Evolutionary conservation across 2,113 vertebrate species (phyloP).

Genomic region (Carassius carassius): DNA sequence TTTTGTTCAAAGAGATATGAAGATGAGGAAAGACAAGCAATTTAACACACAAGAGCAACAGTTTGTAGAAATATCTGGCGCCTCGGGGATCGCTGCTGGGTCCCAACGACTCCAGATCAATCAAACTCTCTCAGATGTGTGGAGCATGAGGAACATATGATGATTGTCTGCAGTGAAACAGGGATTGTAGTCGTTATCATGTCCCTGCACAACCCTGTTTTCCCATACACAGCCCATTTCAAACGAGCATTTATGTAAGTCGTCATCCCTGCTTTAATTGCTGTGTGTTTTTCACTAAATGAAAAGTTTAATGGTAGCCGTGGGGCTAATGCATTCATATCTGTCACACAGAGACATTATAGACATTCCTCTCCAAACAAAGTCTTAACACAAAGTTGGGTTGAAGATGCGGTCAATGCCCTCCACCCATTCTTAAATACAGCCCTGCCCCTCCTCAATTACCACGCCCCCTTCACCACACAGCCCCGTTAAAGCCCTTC

Average conservation of each 20-base stretch:
- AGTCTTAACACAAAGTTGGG: slow-evolving; percentile 57
- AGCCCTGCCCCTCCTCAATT: not conserved
- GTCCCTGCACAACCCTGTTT: slow-evolving; percentile 52
- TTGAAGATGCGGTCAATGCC: slow-evolving; percentile 73
- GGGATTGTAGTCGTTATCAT: slow-evolving; percentile 17
- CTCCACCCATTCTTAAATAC: not conserved
- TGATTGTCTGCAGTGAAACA: not conserved
- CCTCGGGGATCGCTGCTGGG: not conserved
- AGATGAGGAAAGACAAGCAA: too few relatives aligned
- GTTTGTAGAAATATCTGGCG: too few relatives aligned
- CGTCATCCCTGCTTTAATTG: slow-evolving; percentile 59
- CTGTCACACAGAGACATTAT: slow-evolving; percentile 63
- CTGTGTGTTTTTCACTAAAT: slow-evolving; percentile 59
- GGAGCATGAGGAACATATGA: not conserved
- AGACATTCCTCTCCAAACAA: slow-evolving; percentile 50
- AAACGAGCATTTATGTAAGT: slow-evolving; percentile 63
- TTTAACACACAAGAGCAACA: not conserved
- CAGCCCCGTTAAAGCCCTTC: not conserved
- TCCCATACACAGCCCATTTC: slow-evolving; percentile 36
- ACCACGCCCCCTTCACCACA: not conserved
- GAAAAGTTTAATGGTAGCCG: slow-evolving; percentile 73
- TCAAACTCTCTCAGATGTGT: not conserved
- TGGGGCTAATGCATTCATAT: slow-evolving; percentile 62
- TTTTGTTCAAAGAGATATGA: too few relatives aligned
- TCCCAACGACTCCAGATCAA: not conserved